Percentiles rank a stretch among this genome's conserved stretches.
These are phyloP conservation scores for Girardinus metallicus DNA, from an alignment of 2,797 vertebrate species.

Conservation along the genomic window DNA sequence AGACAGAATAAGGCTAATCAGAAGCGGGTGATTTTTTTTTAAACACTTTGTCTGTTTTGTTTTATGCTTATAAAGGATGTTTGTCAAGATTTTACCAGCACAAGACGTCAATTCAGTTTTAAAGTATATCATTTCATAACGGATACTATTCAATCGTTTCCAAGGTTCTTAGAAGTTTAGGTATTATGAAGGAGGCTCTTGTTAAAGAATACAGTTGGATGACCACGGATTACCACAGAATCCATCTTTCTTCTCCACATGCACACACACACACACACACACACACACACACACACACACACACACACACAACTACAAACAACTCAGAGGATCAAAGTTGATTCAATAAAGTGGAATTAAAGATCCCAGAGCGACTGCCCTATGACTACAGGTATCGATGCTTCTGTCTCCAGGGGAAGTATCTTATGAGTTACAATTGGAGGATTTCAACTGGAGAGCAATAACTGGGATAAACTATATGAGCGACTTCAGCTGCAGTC, in stretches of 20 bases:
- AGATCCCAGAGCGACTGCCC: conserved; percentile 30
- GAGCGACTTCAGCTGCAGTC: conserved; percentile 17
- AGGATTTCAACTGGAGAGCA: conserved; percentile 27
- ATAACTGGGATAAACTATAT: conserved; percentile 19
- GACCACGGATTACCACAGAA: conserved; percentile 16
- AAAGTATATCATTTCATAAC: not conserved
- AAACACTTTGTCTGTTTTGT: not conserved
- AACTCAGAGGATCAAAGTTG: conserved; percentile 35
- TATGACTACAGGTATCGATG: conserved; percentile 29
- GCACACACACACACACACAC: too few species aligned
- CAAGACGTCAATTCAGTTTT: not conserved
- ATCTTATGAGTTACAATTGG: conserved; percentile 22
- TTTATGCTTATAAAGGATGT: not conserved
- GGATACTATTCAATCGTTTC: not conserved
- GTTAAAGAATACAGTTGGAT: conserved; percentile 21
- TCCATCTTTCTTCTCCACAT: not conserved
- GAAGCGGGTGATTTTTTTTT: too few species aligned
- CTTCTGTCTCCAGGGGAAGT: conserved; percentile 25
- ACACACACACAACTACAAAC: conserved; percentile 1
- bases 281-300: not conserved
- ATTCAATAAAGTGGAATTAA: conserved; percentile 54
- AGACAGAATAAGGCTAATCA: not conserved
- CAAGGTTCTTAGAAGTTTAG: conserved; percentile 11
- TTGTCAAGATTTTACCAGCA: conserved; percentile 5
- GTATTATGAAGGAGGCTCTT: conserved; percentile 1